Conservation (phyloP, 2,797 vertebrate genomes). For the Ceryle rudis region DNA sequence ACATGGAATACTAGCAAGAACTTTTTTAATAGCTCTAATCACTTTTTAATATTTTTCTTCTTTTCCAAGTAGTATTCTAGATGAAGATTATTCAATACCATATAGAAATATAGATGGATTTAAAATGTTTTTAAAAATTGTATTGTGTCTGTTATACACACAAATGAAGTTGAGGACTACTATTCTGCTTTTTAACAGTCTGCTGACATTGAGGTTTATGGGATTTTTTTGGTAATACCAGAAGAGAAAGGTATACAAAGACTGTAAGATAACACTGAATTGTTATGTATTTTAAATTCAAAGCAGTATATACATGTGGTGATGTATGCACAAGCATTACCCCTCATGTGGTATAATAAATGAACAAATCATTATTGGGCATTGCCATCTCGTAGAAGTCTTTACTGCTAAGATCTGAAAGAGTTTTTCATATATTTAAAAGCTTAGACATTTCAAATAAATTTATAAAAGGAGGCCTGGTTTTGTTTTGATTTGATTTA, state of each 20-base stretch:
- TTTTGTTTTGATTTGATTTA: neutral
- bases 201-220: neutral
- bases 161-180: neutral
- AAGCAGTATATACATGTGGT: neutral
- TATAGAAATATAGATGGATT: neutral
- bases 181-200: neutral
- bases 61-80: neutral
- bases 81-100: neutral
- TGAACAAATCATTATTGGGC: neutral
- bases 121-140: neutral
- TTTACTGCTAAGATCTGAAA: neutral
- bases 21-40: neutral
- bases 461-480: fast-evolving
- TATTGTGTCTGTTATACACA: neutral
- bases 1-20: neutral
- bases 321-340: neutral
- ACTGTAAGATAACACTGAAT: neutral
- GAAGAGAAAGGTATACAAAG: neutral
- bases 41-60: neutral
- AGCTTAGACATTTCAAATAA: neutral
- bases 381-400: neutral
- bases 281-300: neutral
- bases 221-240: neutral
- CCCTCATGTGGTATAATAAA: neutral
- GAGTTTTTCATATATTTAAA: neutral